Evolutionary conservation across 2,888 invertebrate genomes (phyloP), one percentile per base, ranked within the genome.

Genomic region (Drosophila diplacantha): DNA sequence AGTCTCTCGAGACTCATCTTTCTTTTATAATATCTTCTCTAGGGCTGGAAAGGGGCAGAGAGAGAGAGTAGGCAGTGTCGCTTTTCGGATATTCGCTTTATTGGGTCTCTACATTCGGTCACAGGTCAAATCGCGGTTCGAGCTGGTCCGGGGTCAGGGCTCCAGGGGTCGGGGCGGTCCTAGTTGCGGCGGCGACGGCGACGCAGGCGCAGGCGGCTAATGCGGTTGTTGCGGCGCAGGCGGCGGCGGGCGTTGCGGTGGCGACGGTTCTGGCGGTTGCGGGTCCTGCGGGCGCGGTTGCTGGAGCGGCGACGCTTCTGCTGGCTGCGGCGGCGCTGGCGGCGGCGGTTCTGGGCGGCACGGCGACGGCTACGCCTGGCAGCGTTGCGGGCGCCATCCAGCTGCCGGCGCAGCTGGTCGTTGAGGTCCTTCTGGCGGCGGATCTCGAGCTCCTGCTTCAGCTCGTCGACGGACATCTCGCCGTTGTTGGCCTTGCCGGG

Each of bases 381-480:
- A 18, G 26, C 49, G 9, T 18, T 38, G 2, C 47, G 64, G 6
- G 60, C 20, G 0, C 0, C 0, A 8, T 9, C 1, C 29, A 78
- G 54, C 34, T 57, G 61, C 3, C 39, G 16, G 31, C 73, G 75
- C 12, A 78, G 64, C 16, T 31, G 22, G 16, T 78, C 66, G 58
- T 73, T 69, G 24, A 57, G 6, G 0, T 82, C 71, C 64, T 72
- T 29, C 43, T 77, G 58, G 24, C 77, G 74, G 3, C 73, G 77
- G 9, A 80, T 12, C 29, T 78, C 78, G 16, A 52, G 52, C 20
- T 73, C 78, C 20, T 46, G 49, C 3, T 60, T 20, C 12, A 74
- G 49, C 2, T 60, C 38, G 9, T 7, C n/a, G 31, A 1, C 51
- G 12, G 57, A 6, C 2, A 29, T 5, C 0, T 18, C 46, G 3